Percentiles rank a stretch among this genome's conserved stretches.
These are phyloP conservation scores for Cantharis rustica DNA, from an alignment of 2,888 invertebrate species.

Conservation along the genomic window DNA sequence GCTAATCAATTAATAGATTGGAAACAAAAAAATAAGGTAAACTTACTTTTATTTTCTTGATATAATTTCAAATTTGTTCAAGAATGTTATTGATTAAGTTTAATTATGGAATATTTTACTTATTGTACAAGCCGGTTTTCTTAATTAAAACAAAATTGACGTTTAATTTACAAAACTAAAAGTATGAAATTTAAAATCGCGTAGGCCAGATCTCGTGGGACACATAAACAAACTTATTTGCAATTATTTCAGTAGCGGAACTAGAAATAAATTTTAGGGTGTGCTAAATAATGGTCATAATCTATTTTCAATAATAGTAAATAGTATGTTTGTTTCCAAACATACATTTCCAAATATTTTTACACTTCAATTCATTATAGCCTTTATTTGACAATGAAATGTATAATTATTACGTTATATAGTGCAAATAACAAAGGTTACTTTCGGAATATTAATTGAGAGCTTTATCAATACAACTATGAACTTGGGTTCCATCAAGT, in stretches of 20 bases:
- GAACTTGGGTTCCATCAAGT: too few species aligned
- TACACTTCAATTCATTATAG: neutral
- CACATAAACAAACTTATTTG: neutral
- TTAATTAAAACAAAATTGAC: neutral
- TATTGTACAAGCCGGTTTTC: neutral
- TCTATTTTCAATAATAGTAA: too few species aligned
- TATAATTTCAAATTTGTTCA: neutral
- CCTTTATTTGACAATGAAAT: neutral
- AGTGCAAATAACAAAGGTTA: neutral
- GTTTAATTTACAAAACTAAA: too few species aligned
- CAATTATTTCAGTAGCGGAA: too few species aligned
- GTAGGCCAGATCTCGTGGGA: neutral
- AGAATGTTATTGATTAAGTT: neutral
- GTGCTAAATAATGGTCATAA: too few species aligned
- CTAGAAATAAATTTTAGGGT: too few species aligned
- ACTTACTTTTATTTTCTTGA: neutral
- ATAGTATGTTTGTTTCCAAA: too few species aligned
- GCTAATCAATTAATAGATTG: constrained; percentile 39
- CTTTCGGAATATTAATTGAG: neutral
- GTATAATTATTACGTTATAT: neutral
- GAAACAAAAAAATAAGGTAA: constrained; percentile 39
- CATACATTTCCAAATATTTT: too few species aligned
- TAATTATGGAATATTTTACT: neutral
- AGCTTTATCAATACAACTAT: too few species aligned
- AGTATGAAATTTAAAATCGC: neutral